Base-by-base conservation (phyloP, 2,888 invertebrate genomes). In the Alloscopus bannaensis region DNA sequence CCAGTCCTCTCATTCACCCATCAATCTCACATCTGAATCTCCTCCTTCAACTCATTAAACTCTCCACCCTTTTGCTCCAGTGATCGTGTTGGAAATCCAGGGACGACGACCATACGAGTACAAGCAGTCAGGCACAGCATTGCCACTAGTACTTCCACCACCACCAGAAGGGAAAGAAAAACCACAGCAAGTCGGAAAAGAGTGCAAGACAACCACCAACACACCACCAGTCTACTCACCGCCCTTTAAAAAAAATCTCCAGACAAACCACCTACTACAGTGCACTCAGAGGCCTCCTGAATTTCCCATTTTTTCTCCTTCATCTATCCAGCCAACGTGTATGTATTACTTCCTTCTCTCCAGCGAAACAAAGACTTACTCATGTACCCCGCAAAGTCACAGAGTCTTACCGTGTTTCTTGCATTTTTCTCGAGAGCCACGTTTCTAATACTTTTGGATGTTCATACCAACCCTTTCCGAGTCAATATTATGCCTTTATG, bases 21-120 rank as follows among this genome's bases (percentile, higher is more conserved):
- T 86, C 84, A 86, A 86, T 83, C 86, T 86, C 84, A 86, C 86
- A 80, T 86, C 86, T 52, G 86, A 86, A 84, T 86, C 86, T 82
- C 86, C 86, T 83, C 86, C 86, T 83, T 86, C 86, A 55, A 82
- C 83, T 82, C 86, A 86, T 84, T 86, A 86, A 80, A 73, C 75
- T 52, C 76, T 81, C 76, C 83, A 64, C 78, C 59, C 78, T 40
- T 50, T 62, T 77, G 64, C 81, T 81, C 71, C 77, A 81, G 72
- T 68, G 59, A 66, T 65, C 70, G 62, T 69, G n/a, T n/a, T n/a
- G n/a, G n/a, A n/a, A 60, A 26, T 42, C 4, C 6, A 62, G 47
- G 16, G 50, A 60, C 18, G 42, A 42, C 45, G 42, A 66, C 52
- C 26, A 57, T n/a, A n/a, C n/a, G n/a, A n/a, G n/a, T n/a, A n/a